Percentiles rank a stretch among this genome's conserved stretches.
phyloP scores from a whole-genome alignment of 1,140 invertebrate species.

The Schlechtendalia chinensis region DNA sequence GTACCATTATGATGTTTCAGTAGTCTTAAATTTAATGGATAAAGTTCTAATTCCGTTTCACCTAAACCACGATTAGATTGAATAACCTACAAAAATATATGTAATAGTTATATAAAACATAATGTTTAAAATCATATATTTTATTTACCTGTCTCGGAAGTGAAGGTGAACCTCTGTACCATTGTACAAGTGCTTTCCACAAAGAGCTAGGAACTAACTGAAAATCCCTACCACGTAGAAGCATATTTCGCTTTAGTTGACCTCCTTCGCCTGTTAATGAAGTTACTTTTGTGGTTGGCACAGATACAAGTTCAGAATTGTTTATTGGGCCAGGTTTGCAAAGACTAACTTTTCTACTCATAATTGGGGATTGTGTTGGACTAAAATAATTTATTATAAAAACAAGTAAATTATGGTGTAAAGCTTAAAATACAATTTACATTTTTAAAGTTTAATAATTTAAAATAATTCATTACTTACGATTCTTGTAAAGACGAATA shows the following conservation, averaged over 20 bases:
- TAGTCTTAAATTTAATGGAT: constrained; percentile 74
- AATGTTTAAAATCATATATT: neutral
- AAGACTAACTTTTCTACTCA: constrained; percentile 52
- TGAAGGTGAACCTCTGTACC: constrained; percentile 81
- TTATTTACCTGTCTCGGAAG: constrained; percentile 72
- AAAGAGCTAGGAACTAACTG: constrained; percentile 78
- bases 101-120: constrained; percentile 26
- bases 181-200: constrained; percentile 79
- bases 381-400: constrained; percentile 52
- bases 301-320: constrained; percentile 68
- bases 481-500: constrained; percentile 44
- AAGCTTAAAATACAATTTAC: no score
- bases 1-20: constrained; percentile 67
- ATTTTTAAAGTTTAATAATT: neutral
- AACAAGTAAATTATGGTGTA: neutral
- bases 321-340: constrained; percentile 71
- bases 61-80: constrained; percentile 59
- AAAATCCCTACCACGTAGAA: constrained; percentile 75
- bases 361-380: constrained; percentile 56
- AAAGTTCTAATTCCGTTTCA: constrained; percentile 76
- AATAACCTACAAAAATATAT: constrained; percentile 59
- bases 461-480: neutral
- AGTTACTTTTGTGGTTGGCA: constrained; percentile 63
- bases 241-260: constrained; percentile 68
- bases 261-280: constrained; percentile 84